Evolutionary conservation across 2,888 invertebrate species (phyloP).

Genomic region (Pasiphila rectangulata): DNA sequence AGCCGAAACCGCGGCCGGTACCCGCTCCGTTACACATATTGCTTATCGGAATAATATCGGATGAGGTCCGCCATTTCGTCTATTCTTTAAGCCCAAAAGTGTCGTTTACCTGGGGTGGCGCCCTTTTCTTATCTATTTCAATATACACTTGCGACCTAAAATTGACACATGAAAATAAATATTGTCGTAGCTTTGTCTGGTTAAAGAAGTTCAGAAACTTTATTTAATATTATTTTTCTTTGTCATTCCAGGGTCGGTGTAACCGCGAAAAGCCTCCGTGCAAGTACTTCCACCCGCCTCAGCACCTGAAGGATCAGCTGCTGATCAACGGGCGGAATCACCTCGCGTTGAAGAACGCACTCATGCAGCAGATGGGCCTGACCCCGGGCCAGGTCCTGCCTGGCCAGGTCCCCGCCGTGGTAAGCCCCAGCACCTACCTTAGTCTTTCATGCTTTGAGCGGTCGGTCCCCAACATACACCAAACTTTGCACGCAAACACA

Average conservation of each 20-base stretch:
- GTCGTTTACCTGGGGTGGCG: slow-evolving; percentile 46
- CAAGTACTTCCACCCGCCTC: slow-evolving; percentile 99
- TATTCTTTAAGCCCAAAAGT: slow-evolving; percentile 51
- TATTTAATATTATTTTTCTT: slow-evolving; percentile 21
- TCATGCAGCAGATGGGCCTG: slow-evolving; percentile 98
- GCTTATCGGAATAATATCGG: slow-evolving; percentile 68
- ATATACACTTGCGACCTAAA: slow-evolving; percentile 40
- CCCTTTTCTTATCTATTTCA: slow-evolving; percentile 49
- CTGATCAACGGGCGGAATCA: slow-evolving; percentile 99
- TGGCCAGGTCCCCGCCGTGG: slow-evolving; percentile 96
- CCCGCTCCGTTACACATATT: slow-evolving; percentile 56
- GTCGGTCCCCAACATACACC: slow-evolving; percentile 66
- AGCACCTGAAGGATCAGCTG: slow-evolving; percentile 99
- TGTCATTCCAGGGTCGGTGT: slow-evolving; percentile 94
- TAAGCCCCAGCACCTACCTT: slow-evolving; percentile 77
- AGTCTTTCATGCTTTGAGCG: slow-evolving; percentile 60
- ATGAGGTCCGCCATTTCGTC: slow-evolving; percentile 61
- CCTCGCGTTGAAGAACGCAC: slow-evolving; percentile 98
- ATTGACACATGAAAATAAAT: slow-evolving; percentile 16
- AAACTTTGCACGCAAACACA: slow-evolving; percentile 69
- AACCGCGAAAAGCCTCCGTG: slow-evolving; percentile 99
- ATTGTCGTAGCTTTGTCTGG: slow-evolving; percentile 9
- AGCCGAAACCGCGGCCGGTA: slow-evolving; percentile 53
- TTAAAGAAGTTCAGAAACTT: slow-evolving; percentile 4
- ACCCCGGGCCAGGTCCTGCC: slow-evolving; percentile 95